These are phyloP conservation scores for Synergus umbraculus DNA, from an alignment of 2,888 invertebrate genomes.

Conservation along the genomic window DNA sequence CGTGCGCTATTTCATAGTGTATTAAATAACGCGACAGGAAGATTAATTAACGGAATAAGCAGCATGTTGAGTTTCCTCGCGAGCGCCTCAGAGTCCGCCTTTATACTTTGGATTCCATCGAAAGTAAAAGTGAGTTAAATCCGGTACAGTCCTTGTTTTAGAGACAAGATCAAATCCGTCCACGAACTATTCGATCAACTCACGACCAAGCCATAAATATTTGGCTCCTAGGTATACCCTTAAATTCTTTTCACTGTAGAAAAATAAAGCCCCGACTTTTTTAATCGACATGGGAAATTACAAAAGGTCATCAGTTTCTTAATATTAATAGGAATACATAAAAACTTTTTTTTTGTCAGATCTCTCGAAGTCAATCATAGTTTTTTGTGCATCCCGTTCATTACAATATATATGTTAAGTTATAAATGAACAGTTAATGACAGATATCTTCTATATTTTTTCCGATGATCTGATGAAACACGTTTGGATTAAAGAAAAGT, in stretches of 20 bases:
- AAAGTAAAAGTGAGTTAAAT: conserved; percentile 72
- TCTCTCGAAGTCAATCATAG: not conserved
- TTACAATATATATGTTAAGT: not conserved
- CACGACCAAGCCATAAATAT: conserved; percentile 50
- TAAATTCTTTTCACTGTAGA: not conserved
- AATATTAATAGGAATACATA: not conserved
- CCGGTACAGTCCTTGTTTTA: conserved; percentile 47
- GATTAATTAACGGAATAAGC: conserved; percentile 40
- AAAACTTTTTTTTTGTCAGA: not conserved
- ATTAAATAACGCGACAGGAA: conserved; percentile 39
- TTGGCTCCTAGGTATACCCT: conserved; percentile 36
- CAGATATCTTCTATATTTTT: not conserved
- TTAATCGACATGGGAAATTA: conserved; percentile 23
- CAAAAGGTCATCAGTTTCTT: conserved; percentile 6
- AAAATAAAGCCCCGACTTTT: not conserved
- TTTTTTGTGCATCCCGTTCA: not conserved
- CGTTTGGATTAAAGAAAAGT: not conserved
- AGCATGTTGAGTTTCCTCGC: conserved; percentile 20
- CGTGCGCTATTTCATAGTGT: conserved; percentile 22
- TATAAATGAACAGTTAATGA: not conserved
- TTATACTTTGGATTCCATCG: conserved; percentile 66
- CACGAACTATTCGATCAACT: conserved; percentile 27
- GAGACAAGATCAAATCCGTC: conserved; percentile 47
- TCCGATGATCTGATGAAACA: not conserved
- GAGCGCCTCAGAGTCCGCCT: conserved; percentile 43